Percentiles rank a stretch among this genome's conserved stretches.
These are phyloP conservation scores for Vireo altiloquus DNA, from an alignment of 2,113 vertebrate species.

Conservation along the genomic window DNA sequence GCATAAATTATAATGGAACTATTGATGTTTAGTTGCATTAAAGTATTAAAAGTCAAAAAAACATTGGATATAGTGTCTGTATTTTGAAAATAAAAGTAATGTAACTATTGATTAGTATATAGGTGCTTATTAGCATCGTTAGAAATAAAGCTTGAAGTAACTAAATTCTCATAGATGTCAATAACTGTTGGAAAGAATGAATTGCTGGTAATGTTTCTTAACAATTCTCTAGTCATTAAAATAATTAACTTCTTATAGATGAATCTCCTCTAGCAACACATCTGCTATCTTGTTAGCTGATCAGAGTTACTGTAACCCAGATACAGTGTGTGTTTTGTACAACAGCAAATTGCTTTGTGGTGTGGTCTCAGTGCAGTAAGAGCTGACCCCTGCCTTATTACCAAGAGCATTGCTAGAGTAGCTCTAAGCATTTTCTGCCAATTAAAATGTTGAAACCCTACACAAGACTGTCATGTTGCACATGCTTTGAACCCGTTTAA, in stretches of 20 bases:
- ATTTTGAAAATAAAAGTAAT: background rate
- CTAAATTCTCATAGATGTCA: conserved; percentile 38
- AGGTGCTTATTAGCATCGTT: conserved; percentile 35
- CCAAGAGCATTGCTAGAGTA: conserved; percentile 41
- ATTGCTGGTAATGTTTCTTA: conserved; percentile 64
- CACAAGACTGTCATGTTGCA: conserved; percentile 46
- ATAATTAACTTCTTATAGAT: conserved; percentile 61
- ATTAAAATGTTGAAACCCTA: conserved; percentile 67
- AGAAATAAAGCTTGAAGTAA: conserved; percentile 55
- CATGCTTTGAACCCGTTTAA: conserved; percentile 66
- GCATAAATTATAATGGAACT: background rate
- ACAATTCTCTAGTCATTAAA: conserved; percentile 46
- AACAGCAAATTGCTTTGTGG: conserved; percentile 37
- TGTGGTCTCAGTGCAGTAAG: conserved; percentile 20
- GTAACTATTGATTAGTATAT: conserved; percentile 48
- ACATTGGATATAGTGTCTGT: background rate
- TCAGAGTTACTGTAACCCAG: conserved; percentile 40
- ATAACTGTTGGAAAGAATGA: conserved; percentile 30
- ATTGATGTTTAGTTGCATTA: background rate
- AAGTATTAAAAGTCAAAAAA: background rate
- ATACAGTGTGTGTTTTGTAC: background rate
- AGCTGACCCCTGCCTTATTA: conserved; percentile 64
- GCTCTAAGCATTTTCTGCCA: conserved; percentile 68
- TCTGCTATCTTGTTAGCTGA: conserved; percentile 58
- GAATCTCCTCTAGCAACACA: conserved; percentile 46